Evolutionary conservation across 2,888 invertebrate species (phyloP).

Genomic region (Synanthedon vespiformis): DNA sequence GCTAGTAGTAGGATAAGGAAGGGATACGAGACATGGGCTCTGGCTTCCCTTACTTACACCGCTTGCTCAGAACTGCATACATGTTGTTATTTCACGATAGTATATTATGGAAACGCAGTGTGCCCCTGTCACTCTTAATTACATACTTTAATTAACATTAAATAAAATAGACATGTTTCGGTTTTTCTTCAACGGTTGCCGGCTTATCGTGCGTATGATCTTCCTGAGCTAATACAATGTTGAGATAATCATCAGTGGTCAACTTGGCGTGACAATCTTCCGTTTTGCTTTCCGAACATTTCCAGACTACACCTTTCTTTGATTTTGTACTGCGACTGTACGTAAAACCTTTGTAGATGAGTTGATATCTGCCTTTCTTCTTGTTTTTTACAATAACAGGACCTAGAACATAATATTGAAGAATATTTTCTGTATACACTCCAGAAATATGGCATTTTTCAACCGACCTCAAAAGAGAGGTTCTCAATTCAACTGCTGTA

Average conservation of each 20-base stretch:
- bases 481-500: too few relatives aligned
- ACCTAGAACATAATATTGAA: constrained; percentile 23
- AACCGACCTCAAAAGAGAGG: too few relatives aligned
- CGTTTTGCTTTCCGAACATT: constrained; percentile 39
- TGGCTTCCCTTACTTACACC: too few relatives aligned
- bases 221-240: constrained; percentile 33
- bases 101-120: too few relatives aligned
- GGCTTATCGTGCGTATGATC: constrained; percentile 30
- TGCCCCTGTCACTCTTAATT: too few relatives aligned
- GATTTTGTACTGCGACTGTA: constrained; percentile 42
- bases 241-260: constrained; percentile 43
- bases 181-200: constrained; percentile 25
- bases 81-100: too few relatives aligned
- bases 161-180: constrained; percentile 57
- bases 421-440: too few relatives aligned
- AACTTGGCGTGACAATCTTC: constrained; percentile 39
- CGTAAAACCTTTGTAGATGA: constrained; percentile 37
- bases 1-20: too few relatives aligned
- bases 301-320: constrained; percentile 55
- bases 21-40: too few relatives aligned
- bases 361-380: constrained; percentile 37
- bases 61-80: too few relatives aligned
- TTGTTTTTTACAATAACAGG: constrained; percentile 43
- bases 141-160: constrained; percentile 9
- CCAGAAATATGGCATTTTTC: too few relatives aligned